Evolutionary conservation across 1,140 invertebrate species (phyloP), one percentile per base, ranked within the genome.

Genomic region (Trachymyrmex septentrionalis): DNA sequence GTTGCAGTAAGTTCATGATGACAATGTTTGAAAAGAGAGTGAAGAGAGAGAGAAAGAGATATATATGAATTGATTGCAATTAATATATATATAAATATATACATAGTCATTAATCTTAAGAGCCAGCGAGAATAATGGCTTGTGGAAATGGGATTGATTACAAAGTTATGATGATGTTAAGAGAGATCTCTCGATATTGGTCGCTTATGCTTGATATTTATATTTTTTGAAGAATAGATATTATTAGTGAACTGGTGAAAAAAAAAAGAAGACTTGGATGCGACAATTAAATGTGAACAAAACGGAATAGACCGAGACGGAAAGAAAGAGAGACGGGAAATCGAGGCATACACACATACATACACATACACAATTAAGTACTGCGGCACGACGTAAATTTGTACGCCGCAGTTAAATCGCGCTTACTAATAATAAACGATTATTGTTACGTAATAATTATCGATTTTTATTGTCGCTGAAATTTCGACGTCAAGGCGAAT

Each of bases 161-260:
- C 44, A 81, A 61, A 88, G 63, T 27, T 76, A 88, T 30, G 48
- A 48, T 48, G 75, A 81, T 10, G 53, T 80, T 88, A 80, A 57
- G 76, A 86, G 75, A 78, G 75, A 21, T 78, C 77, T 78, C 81
- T 86, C 12, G 67, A 82, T 71, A 87, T 71, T 93, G 93, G 92
- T 91, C 89, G 91, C 91, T 94, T 94, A 86, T 91, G 93, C 93
- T 95, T 95, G 85, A 93, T 94, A 95, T 94, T 94, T 94, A 95
- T 95, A 95, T 95, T 95, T 95, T 94, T 94, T 90, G 77, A 93
- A 87, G 69, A 67, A 90, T 88, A 90, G 73, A 89, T 88, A 76
- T 91, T 93, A 91, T 92, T 92, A 88, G 92, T 87, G 82, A 92
- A 90, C 85, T 90, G 87, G 82, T 86, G 76, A 61, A 82, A 38